A percentile compares a stretch with the other conserved stretches of the same genome.
Evolutionary conservation across 2,797 vertebrate species (phyloP).

Genomic region (Paguma larvata): DNA sequence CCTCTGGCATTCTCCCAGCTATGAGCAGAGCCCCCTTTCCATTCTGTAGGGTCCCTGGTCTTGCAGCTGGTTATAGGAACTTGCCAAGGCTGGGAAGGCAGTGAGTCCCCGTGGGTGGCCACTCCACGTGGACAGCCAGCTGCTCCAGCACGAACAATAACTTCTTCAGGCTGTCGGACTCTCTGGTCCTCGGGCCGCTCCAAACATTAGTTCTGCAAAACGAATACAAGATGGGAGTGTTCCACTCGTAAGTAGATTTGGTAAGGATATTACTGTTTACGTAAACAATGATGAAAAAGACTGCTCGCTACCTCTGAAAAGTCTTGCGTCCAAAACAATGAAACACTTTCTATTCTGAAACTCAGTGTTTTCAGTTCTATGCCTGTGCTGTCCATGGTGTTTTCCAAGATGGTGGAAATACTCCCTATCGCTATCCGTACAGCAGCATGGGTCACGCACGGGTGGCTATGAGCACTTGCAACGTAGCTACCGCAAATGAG

Average conservation of each 20-base stretch:
- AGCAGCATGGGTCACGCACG: fast-evolving
- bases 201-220: slow-evolving; percentile 91
- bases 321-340: neutral
- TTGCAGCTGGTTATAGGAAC: slow-evolving; percentile 91
- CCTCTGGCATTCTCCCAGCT: slow-evolving; percentile 49
- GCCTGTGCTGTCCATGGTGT: fast-evolving
- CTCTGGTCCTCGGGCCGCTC: slow-evolving; percentile 90
- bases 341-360: neutral
- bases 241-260: neutral
- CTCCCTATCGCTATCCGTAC: fast-evolving
- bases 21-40: slow-evolving; percentile 79
- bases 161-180: slow-evolving; percentile 88
- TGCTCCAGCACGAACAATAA: slow-evolving; percentile 89
- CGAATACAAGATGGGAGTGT: neutral
- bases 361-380: neutral
- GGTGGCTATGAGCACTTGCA: neutral
- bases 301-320: neutral
- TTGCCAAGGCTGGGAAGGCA: slow-evolving; percentile 86
- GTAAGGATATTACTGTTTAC: neutral
- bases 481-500: fast-evolving
- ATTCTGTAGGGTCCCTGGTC: slow-evolving; percentile 86
- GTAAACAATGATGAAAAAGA: neutral
- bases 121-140: slow-evolving; percentile 86
- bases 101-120: slow-evolving; percentile 90
- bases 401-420: neutral